Conservation (phyloP, 1,140 invertebrate species). For the Rhyacophila brunnea region DNA sequence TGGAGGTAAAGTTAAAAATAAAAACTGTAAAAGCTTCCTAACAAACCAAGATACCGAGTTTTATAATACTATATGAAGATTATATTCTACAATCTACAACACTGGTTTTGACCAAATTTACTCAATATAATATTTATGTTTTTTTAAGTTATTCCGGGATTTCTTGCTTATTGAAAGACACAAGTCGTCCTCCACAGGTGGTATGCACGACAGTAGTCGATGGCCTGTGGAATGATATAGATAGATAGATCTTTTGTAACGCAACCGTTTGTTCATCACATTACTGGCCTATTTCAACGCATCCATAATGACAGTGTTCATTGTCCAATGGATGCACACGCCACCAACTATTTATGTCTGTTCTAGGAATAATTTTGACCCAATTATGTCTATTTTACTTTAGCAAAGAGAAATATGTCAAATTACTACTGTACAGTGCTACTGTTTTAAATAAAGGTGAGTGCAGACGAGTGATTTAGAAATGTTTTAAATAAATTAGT, state of each 20-base stretch:
- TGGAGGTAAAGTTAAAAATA: no score
- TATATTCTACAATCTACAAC: no score
- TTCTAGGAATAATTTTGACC: constrained; percentile 10
- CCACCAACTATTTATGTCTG: background rate
- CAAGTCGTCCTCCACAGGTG: constrained; percentile 1
- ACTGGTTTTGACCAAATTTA: no score
- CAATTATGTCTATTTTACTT: constrained; percentile 15
- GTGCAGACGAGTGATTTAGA: no score
- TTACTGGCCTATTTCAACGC: constrained; percentile 8
- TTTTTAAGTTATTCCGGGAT: no score
- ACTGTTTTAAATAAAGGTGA: no score
- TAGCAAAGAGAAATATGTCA: no score
- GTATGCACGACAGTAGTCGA: constrained; percentile 21
- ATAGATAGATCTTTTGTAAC: constrained; percentile 12
- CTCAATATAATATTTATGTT: background rate
- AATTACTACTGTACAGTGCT: no score
- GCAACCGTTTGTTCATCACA: background rate
- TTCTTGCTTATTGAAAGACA: background rate
- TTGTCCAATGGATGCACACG: constrained; percentile 1
- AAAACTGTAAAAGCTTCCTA: no score
- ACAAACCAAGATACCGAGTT: no score
- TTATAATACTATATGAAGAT: no score
- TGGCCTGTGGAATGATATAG: constrained; percentile 17
- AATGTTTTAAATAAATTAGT: no score
- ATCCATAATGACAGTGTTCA: background rate